These are phyloP conservation scores for Mechanitis messenoides DNA, from an alignment of 2,888 invertebrate species.

Conservation along the genomic window DNA sequence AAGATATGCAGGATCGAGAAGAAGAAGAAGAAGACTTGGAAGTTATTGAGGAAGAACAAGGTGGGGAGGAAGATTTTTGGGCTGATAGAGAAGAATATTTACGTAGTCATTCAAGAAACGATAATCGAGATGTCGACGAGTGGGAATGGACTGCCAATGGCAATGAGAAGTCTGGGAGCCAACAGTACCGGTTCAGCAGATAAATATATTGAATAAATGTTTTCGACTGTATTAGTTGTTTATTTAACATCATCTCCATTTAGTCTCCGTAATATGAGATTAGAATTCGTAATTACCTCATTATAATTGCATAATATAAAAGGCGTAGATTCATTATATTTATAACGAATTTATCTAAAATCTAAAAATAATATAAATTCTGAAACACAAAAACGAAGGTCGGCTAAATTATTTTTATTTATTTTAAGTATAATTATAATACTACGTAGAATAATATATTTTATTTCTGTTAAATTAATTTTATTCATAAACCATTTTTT, in stretches of 20 bases:
- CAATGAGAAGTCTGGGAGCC: constrained; percentile 51
- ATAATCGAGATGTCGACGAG: constrained; percentile 62
- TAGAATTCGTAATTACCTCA: no score
- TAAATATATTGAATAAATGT: constrained; percentile 43
- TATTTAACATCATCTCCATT: neutral
- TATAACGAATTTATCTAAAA: no score
- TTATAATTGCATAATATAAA: no score
- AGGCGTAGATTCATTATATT: no score
- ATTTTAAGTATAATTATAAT: no score
- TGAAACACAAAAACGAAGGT: no score
- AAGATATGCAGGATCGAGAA: constrained; percentile 41
- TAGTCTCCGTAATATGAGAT: constrained; percentile 16
- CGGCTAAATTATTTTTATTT: no score
- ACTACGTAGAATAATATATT: no score
- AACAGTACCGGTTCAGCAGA: constrained; percentile 61
- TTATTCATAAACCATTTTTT: no score
- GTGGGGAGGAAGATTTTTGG: constrained; percentile 59
- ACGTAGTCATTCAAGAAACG: constrained; percentile 40
- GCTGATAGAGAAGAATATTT: constrained; percentile 47
- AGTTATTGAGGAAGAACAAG: constrained; percentile 63
- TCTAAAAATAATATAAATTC: no score
- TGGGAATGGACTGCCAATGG: constrained; percentile 67
- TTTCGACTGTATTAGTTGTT: constrained; percentile 13
- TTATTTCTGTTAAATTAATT: no score
- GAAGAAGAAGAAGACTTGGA: constrained; percentile 57